Conservation (phyloP, 2,888 invertebrate species). For the Pachycephus smyrnensis region DNA sequence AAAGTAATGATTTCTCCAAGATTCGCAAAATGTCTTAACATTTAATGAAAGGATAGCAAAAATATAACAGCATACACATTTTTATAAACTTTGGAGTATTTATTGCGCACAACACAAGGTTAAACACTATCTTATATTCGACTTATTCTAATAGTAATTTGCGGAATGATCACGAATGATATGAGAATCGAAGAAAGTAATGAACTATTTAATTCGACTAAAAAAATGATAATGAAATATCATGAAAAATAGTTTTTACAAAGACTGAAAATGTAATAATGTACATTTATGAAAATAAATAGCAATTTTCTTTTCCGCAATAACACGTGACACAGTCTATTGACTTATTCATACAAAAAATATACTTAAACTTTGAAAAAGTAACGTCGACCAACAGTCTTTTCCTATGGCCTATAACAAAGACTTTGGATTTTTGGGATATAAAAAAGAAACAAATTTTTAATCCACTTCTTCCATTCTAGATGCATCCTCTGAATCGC, state of each 20-base stretch:
- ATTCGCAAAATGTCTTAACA: too few species aligned
- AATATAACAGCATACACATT: neutral
- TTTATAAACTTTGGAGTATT: neutral
- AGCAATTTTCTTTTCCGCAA: neutral
- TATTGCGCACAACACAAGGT: neutral
- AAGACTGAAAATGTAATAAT: neutral
- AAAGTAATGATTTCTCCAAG: too few species aligned
- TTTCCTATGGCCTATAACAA: constrained; percentile 31
- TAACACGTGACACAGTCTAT: neutral
- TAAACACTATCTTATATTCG: neutral
- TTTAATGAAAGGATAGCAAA: neutral
- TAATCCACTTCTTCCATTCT: constrained; percentile 80
- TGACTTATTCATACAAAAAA: neutral
- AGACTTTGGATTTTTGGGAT: constrained; percentile 39
- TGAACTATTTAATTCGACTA: neutral
- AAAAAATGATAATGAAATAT: neutral
- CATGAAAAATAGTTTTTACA: neutral
- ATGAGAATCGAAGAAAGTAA: neutral
- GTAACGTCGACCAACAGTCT: constrained; percentile 39
- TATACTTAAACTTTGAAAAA: constrained; percentile 24
- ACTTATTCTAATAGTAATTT: neutral
- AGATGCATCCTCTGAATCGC: constrained; percentile 72
- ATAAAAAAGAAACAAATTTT: constrained; percentile 32
- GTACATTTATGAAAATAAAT: neutral
- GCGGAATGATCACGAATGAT: neutral